phyloP scores from a whole-genome alignment of 2,797 vertebrate genomes.

The Balearica regulorum region DNA sequence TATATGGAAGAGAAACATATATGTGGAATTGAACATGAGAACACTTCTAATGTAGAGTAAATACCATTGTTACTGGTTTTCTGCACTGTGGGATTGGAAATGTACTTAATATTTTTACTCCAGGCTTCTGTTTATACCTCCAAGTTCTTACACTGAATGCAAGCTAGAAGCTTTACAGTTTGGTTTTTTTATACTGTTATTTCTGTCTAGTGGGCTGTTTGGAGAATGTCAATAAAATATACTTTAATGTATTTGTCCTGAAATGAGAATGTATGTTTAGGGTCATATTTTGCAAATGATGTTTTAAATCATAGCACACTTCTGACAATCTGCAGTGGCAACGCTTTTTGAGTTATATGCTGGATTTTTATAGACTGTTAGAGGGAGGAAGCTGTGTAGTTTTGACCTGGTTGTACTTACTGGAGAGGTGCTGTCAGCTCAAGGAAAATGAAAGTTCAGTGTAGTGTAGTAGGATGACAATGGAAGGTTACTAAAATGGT shows the following conservation, averaged over 20 bases:
- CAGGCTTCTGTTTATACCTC: conserved; percentile 72
- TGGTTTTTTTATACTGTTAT: not conserved
- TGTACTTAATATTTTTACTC: conserved; percentile 59
- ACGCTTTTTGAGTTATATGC: not conserved
- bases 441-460: not conserved
- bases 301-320: not conserved
- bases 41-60: conserved; percentile 43
- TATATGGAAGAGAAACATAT: conserved; percentile 67
- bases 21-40: conserved; percentile 46
- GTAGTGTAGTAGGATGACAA: not conserved
- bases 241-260: not conserved
- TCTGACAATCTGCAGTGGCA: not conserved
- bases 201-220: conserved; percentile 35
- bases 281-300: not conserved
- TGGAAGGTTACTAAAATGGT: not conserved
- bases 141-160: conserved; percentile 77
- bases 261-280: not conserved
- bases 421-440: not conserved
- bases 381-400: fast-evolving
- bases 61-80: conserved; percentile 44
- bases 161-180: conserved; percentile 61
- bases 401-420: not conserved
- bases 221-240: conserved; percentile 61
- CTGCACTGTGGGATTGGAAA: conserved; percentile 62
- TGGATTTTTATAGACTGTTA: not conserved